A percentile compares a stretch with the other conserved stretches of the same genome.
These are phyloP conservation scores for Odontesthes bonariensis DNA, from an alignment of 2,113 vertebrate genomes.

Conservation along the genomic window DNA sequence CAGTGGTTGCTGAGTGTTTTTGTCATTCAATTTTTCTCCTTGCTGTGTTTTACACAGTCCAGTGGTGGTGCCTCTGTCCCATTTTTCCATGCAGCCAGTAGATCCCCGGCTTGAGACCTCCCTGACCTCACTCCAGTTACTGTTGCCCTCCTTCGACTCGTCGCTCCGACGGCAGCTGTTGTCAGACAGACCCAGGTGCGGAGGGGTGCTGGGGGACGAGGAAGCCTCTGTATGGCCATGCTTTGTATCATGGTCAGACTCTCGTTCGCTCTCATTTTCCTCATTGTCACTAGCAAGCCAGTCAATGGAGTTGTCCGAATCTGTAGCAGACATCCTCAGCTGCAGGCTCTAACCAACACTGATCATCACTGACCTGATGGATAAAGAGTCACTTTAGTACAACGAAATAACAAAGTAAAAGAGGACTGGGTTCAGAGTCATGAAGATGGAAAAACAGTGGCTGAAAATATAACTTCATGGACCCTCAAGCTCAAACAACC, in stretches of 20 bases:
- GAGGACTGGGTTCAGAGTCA: background rate
- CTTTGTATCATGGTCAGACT: slow-evolving; percentile 54
- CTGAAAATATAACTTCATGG: background rate
- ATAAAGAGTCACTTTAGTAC: slow-evolving; percentile 8
- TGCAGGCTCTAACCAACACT: slow-evolving; percentile 74
- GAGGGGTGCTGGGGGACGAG: slow-evolving; percentile 16
- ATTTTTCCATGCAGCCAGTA: slow-evolving; percentile 53
- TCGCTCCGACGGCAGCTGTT: slow-evolving; percentile 38
- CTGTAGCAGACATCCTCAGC: slow-evolving; percentile 85
- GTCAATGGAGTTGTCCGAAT: slow-evolving; percentile 86
- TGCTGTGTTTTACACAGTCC: slow-evolving; percentile 63
- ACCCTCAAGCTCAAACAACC: background rate
- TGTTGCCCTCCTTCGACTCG: slow-evolving; percentile 51
- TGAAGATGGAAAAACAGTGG: background rate
- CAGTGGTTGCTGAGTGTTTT: slow-evolving; percentile 60
- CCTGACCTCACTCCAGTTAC: slow-evolving; percentile 43
- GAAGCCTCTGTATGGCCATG: slow-evolving; percentile 48
- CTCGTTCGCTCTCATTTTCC: slow-evolving; percentile 73
- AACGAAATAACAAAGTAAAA: background rate
- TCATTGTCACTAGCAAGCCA: slow-evolving; percentile 84
- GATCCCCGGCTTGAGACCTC: slow-evolving; percentile 60
- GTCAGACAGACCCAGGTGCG: slow-evolving; percentile 52
- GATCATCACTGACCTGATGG: slow-evolving; percentile 83
- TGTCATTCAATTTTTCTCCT: slow-evolving; percentile 59
- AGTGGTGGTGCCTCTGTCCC: slow-evolving; percentile 32